Base-by-base conservation (phyloP, 2,888 invertebrate species). In the Cotesia congregata region DNA sequence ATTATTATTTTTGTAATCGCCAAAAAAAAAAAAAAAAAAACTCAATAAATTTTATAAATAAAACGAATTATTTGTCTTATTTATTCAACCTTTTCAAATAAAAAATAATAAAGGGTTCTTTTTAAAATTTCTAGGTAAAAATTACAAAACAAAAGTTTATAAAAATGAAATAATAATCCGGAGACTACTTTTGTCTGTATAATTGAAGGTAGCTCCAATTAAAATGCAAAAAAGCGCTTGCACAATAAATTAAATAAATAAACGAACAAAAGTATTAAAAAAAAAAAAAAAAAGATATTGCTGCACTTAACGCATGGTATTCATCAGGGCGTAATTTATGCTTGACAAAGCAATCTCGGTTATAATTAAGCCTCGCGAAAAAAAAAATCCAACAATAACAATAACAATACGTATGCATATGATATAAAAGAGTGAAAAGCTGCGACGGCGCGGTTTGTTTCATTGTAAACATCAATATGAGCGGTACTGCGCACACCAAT, bases 171-270 rank as follows among this genome's bases (percentile, higher is more conserved):
- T 30, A 30, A 30, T 30, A 30, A 30, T 30, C 30, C 30, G 30
- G 30, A 30, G 30, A 30, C 30, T 30, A 30, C 30, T 30, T 30
- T 30, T 30, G 30, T 30, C 30, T 30, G 30, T 30, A 30, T 30
- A 30, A 30, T 30, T 30, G 30, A 30, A 30, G 30, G 30, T 30
- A 30, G 30, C 50, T 50, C 50, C 50, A 50, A 50, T 50, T 50
- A 50, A 50, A 50, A 50, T 3, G 12, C 50, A 50, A 50, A 50
- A 50, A 50, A 50, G 12, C 50, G 7, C 9, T 50, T 3, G 12
- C 86, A 86, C 86, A 88, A 86, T 88, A 85, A 84, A 84, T 85
- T 75, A 60, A 74, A 50, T 50, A 78, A 74, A 72, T 76, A 84
- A 88, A 88, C 87, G 85, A 87, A 30, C 30, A 30, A 30, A 30